Evolutionary conservation across 2,113 vertebrate genomes (phyloP).

Genomic region (Brienomyrus brachyistius): DNA sequence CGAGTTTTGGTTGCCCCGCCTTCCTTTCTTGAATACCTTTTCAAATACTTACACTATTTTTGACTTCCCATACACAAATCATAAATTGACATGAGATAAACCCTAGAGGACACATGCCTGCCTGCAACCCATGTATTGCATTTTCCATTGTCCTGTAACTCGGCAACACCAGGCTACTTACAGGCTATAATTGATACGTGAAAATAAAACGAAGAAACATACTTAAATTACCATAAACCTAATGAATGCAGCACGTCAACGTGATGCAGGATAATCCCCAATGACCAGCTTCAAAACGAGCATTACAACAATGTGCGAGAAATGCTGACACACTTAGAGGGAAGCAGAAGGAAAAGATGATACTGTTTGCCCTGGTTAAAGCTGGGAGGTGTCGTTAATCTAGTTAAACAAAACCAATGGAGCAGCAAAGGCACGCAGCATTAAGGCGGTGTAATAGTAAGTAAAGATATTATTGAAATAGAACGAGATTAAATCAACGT

Average conservation of each 20-base stretch:
- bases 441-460: background rate
- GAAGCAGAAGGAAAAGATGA: background rate
- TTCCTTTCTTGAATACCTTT: background rate
- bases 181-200: background rate
- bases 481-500: background rate
- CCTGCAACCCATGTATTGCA: background rate
- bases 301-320: background rate
- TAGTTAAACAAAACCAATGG: background rate
- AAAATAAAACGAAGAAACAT: background rate
- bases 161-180: background rate
- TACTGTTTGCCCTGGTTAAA: background rate
- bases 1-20: background rate
- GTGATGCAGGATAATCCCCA: background rate
- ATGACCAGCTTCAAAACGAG: background rate
- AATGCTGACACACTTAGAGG: background rate
- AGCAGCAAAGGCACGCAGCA: background rate
- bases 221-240: background rate
- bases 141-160: background rate
- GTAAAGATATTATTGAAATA: background rate
- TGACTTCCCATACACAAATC: background rate
- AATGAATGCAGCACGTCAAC: background rate
- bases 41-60: background rate
- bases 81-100: background rate
- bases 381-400: background rate
- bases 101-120: background rate